Evolutionary conservation across 2,113 vertebrate genomes (phyloP).

Genomic region (Petroica traversi): DNA sequence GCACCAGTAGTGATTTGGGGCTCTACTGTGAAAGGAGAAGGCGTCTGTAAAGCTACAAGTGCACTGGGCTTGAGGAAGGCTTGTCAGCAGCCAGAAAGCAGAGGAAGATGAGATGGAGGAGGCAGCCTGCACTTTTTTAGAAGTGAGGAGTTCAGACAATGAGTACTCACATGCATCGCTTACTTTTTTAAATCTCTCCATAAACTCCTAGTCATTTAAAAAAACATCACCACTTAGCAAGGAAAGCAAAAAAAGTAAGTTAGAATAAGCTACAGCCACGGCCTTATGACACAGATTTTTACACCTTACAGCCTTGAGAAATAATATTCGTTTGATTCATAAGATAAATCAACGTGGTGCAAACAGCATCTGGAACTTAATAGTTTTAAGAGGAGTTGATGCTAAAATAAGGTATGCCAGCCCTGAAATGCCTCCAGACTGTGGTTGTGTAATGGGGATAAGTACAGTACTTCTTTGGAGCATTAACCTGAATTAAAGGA

Average conservation of each 20-base stretch:
- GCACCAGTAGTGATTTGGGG: not conserved
- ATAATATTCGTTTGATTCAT: not conserved
- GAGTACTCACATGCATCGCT: not conserved
- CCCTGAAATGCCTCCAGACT: not conserved
- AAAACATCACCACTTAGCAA: not conserved
- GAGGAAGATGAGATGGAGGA: not conserved
- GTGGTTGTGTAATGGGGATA: conserved; percentile 25
- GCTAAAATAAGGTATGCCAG: not conserved
- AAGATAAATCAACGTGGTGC: not conserved
- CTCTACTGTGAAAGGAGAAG: not conserved
- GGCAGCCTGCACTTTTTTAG: not conserved
- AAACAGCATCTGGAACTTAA: not conserved
- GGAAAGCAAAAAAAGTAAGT: not conserved
- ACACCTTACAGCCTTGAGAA: not conserved
- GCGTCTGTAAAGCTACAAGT: not conserved
- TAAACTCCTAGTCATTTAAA: not conserved
- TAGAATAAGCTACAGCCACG: not conserved
- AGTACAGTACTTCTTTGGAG: not conserved
- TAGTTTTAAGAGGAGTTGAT: not conserved
- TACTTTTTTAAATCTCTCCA: not conserved
- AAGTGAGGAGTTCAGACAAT: not conserved
- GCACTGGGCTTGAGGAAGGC: not conserved
- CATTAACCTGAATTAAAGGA: conserved; percentile 59
- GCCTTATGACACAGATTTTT: not conserved
- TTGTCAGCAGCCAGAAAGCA: not conserved